A percentile compares a stretch with the other conserved stretches of the same genome.
phyloP scores from a whole-genome alignment of 2,888 invertebrate species.

The Phengaris alcon region DNA sequence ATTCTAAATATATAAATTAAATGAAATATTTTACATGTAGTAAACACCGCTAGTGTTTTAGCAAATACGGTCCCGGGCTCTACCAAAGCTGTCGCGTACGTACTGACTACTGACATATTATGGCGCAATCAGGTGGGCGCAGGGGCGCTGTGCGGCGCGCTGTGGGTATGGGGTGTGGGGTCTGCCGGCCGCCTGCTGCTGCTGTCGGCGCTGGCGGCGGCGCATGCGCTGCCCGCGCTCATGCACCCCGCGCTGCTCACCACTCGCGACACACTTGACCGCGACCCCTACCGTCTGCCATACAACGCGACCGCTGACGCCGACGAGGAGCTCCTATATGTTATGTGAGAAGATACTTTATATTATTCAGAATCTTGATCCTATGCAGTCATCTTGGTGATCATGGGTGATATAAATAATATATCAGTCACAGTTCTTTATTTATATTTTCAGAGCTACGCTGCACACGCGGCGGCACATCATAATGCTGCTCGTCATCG shows the following conservation, averaged over 20 bases:
- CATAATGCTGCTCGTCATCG: conserved; percentile 66
- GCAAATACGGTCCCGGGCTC: too few relatives aligned
- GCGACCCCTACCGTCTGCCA: conserved; percentile 54
- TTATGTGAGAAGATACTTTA: conserved; percentile 32
- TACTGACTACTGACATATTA: too few relatives aligned
- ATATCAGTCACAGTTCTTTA: background rate
- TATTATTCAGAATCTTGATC: background rate
- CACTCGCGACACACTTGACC: conserved; percentile 54
- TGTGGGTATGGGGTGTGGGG: conserved; percentile 65
- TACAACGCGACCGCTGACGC: conserved; percentile 55
- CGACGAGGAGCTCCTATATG: conserved; percentile 46
- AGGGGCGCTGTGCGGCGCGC: conserved; percentile 59
- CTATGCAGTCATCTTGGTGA: background rate
- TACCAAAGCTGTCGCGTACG: too few relatives aligned
- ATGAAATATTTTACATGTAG: too few relatives aligned
- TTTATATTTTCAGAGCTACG: conserved; percentile 52
- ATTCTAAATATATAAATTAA: too few relatives aligned
- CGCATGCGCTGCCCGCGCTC: conserved; percentile 55
- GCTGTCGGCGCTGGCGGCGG: conserved; percentile 50
- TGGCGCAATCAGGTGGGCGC: conserved; percentile 54
- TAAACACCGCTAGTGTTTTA: too few relatives aligned
- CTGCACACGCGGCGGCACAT: conserved; percentile 62
- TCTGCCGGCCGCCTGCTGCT: conserved; percentile 52
- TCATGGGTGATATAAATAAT: background rate
- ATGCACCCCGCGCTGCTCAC: conserved; percentile 53